phyloP scores from a whole-genome alignment of 2,113 vertebrate species.

The Rhinoptilus africanus region DNA sequence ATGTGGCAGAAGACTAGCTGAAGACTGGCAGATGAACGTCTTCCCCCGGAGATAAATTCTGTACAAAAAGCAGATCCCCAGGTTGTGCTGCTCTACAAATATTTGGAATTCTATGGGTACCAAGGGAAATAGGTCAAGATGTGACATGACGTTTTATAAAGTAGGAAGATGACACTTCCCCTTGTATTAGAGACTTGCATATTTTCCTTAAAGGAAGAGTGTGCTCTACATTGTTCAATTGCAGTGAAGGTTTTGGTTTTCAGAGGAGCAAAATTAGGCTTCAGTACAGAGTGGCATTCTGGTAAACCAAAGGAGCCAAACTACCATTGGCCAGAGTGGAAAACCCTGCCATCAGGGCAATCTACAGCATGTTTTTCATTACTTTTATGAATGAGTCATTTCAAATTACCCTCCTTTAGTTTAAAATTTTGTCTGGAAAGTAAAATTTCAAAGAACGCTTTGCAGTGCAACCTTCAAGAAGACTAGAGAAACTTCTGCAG shows the following conservation, averaged over 20 bases:
- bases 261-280: background rate
- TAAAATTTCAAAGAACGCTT: background rate
- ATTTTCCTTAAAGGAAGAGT: background rate
- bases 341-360: background rate
- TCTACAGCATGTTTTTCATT: background rate
- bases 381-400: background rate
- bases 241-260: background rate
- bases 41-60: background rate
- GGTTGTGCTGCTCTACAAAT: background rate
- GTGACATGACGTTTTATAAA: background rate
- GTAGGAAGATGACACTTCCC: background rate
- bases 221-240: background rate
- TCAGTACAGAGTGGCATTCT: background rate
- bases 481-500: background rate
- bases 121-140: background rate
- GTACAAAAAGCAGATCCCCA: background rate
- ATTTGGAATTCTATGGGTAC: background rate
- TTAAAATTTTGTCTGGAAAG: background rate
- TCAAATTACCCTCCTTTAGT: background rate
- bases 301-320: background rate
- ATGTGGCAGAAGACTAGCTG: background rate
- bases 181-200: background rate
- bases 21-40: rapidly evolving
- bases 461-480: background rate
- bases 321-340: background rate